These are phyloP conservation scores for Vireo griseus DNA, from an alignment of 2,797 vertebrate genomes.

Conservation along the genomic window DNA sequence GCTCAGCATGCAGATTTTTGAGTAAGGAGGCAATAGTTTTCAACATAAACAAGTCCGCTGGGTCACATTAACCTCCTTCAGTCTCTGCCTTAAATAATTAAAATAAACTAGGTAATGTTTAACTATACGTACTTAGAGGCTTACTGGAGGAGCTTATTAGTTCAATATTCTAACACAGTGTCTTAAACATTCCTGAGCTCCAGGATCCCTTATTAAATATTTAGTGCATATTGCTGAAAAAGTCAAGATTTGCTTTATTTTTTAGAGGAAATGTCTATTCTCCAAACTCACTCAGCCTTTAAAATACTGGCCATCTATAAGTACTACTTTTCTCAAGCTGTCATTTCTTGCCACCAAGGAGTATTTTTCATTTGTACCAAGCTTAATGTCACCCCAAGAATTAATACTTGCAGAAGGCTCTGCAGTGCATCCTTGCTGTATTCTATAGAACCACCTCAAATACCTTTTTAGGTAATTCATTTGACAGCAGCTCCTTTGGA, in stretches of 20 bases:
- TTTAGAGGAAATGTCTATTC: conserved; percentile 1
- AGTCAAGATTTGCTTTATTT: conserved; percentile 57
- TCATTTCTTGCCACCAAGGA: neutral
- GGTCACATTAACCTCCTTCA: conserved; percentile 49
- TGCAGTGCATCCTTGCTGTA: neutral
- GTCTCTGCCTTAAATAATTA: conserved; percentile 36
- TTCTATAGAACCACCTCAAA: neutral
- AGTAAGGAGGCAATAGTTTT: conserved; percentile 41
- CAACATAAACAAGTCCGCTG: conserved; percentile 33
- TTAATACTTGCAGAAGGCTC: conserved; percentile 33
- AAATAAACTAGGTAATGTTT: conserved; percentile 53
- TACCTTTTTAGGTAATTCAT: conserved; percentile 49
- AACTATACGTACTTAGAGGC: conserved; percentile 25
- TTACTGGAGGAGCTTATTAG: conserved; percentile 49
- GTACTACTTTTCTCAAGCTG: neutral
- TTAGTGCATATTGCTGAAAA: conserved; percentile 37
- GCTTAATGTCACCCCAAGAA: conserved; percentile 16
- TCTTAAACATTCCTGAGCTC: conserved; percentile 38
- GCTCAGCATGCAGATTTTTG: conserved; percentile 58
- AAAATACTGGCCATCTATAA: neutral
- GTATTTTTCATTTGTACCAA: conserved; percentile 17
- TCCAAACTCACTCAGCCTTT: neutral
- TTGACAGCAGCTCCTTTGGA: conserved; percentile 54
- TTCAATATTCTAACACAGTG: conserved; percentile 30
- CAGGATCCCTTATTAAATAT: conserved; percentile 50